Base-by-base conservation (phyloP, 2,888 invertebrate genomes). In the Conistra vaccinii region DNA sequence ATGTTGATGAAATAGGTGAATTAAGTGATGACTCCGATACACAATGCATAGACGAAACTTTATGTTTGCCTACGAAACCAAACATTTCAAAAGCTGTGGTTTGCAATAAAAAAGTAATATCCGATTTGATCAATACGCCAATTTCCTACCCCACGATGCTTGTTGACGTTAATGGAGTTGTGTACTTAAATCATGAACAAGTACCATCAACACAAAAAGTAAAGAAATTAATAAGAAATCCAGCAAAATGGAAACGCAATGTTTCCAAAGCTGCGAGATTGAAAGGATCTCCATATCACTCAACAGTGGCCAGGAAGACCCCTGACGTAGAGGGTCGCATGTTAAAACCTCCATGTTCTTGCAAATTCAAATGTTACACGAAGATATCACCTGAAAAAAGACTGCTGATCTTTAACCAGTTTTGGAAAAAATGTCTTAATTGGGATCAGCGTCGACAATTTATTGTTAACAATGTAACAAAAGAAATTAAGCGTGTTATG, bases 391-490 rank as follows among this genome's bases (percentile, higher is more conserved):
- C 45, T 32, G 58, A 60, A 69, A 69, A 35, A 45, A 69, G 69
- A 48, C 53, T 58, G 26, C 42, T 42, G 39, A 69, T 69, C 42
- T 69, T 69, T 60, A 60, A 69, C 42, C 39, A 60, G 42, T 69
- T 69, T 60, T 69, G 69, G 69, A 69, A 69, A 69, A 69, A 32
- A 39, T 45, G 32, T 58, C 20, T 45, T 45, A 69, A 29, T 69
- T 69, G 69, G 69, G 69, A 51, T 60, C 69, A 69, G 58, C 69
- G 69, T 58, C 68, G 68, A 45, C 69, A 69, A 60, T 69, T 32
- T 58, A 69, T 69, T 26, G 53, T 55, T 55, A 55, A 55, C 53
- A 55, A 61, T 61, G 60, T 69, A 20, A 51, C 42, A 69, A 69
- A 69, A 26, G 39, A 42, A 60, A 55, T 60, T 45, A 69, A 69